phyloP scores from a whole-genome alignment of 2,888 invertebrate species.

The Ephialtes manifestator region DNA sequence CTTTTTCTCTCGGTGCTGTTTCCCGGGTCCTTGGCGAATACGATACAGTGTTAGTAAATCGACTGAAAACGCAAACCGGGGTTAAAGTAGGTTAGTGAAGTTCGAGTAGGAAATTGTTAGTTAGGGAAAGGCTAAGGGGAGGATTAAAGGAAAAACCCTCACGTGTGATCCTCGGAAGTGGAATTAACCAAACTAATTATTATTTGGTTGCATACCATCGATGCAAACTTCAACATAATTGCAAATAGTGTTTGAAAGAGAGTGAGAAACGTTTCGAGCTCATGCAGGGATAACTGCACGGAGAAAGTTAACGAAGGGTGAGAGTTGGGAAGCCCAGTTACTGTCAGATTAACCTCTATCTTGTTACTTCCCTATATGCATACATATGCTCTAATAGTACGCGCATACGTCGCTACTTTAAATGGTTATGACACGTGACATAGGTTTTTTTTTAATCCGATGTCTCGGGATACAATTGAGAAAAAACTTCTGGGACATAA shows the following conservation, averaged over 20 bases:
- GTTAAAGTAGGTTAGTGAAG: no score
- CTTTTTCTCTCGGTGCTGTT: no score
- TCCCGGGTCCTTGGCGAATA: no score
- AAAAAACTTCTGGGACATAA: background rate
- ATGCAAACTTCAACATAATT: no score
- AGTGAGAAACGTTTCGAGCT: background rate
- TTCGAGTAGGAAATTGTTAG: no score
- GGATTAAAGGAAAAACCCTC: no score
- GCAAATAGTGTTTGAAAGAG: background rate
- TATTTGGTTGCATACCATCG: no score
- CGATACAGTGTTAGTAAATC: no score
- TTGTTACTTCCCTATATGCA: constrained; percentile 77
- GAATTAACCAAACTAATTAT: no score
- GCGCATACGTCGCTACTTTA: constrained; percentile 9
- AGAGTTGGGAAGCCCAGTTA: constrained; percentile 72
- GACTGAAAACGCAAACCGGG: no score
- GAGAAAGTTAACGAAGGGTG: constrained; percentile 2
- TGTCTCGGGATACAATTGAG: background rate
- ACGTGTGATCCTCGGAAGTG: no score
- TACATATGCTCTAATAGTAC: constrained; percentile 60
- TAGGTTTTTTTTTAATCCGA: background rate
- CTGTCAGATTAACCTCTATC: constrained; percentile 78
- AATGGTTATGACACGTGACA: background rate
- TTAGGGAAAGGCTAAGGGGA: no score
- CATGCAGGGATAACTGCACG: background rate